Base-by-base conservation (phyloP, 1,140 invertebrate species). In the Tyrophagus putrescentiae region DNA sequence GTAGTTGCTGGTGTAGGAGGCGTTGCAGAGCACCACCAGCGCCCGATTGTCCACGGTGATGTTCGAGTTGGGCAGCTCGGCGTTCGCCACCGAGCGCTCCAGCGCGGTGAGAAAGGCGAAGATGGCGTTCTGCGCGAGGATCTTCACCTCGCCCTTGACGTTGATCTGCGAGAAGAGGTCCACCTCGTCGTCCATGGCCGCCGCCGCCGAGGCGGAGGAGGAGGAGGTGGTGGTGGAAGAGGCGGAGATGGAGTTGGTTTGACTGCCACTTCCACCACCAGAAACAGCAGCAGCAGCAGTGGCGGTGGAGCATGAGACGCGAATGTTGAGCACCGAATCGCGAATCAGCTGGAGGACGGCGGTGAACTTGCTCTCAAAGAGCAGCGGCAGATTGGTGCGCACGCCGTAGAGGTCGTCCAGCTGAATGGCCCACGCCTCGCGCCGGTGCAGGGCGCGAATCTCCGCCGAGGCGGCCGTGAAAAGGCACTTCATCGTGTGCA, bases 351-450 rank as follows among this genome's bases (percentile, higher is more conserved):
- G 85, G 4, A 92, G 74, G 1, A 86, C 82, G 65, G 93, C 87
- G 65, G 81, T 78, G 4, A 95, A 76, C 66, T 86, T 80, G 61
- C 82, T 78, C 71, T 94, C 86, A 69, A 92, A 84, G 13, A 85
- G 70, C 11, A 81, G 77, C n/a, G 91, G 91, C 69, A 92, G 74
- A 70, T 84, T 80, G 9, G 88, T 91, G 34, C 87, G 82, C 31
- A 84, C 84, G 25, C 84, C 84, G 68, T 82, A 79, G 65, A 83
- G 79, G 64, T 84, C 83, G 67, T 82, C 81, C 62, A 87, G 84
- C 64, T 89, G 83, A 54, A 92, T 80, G 65, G 81, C 78, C 91
- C 92, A 97, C 0, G 79, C 85, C 73, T 97, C 92, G 66, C 83
- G 81, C 39, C 79, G 79, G 50, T 80, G 76, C 2, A 96, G 74